Evolutionary conservation across 2,797 vertebrate species (phyloP), one percentile per base, ranked within the genome.

Genomic region (Halcyon chelicuti): DNA sequence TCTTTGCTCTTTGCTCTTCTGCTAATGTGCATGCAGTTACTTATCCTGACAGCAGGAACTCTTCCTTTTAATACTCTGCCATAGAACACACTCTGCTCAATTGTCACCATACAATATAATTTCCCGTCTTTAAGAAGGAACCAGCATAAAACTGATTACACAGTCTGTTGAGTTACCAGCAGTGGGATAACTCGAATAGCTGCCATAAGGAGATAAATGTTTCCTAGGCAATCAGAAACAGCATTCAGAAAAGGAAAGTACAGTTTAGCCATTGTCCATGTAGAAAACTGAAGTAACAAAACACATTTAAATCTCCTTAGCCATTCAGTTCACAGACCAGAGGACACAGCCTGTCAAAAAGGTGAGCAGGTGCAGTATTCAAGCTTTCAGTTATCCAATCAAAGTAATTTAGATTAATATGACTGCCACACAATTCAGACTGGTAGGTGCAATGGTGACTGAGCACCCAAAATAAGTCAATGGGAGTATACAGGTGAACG

Each of bases 1-100:
- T 85, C 71, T 95, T 92, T 89, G 88, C 26, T 84, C 85, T 91
- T 77, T 89, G 88, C 26, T 84, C 85, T 91, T 77, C 44, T 83
- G 75, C 49, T 93, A 57, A 74, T 18, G 16, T 35, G 12, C 9
- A 5, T 54, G 14, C n/a, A 67, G 70, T 60, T 83, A 65, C 46
- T 90, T 83, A 72, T 31, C 19, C 54, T 58, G 57, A 71, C 15
- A 19, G 37, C 63, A 86, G 44, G 22, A 93, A 90, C 9, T 37
- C 67, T 66, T 90, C 44, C n/a, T 16, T 81, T 70, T 58, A 62
- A 26, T 39, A 70, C 6, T 58, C 54, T 82, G 54, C 20, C 20
- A n/a, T 4, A 39, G 9, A 63, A 1, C 22, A 22, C 11, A 15
- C 7, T 66, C 39, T 49, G 26, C 47, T 82, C 60, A 12, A 5